phyloP scores from a whole-genome alignment of 2,888 invertebrate species.

The Eretmocerus hayati region DNA sequence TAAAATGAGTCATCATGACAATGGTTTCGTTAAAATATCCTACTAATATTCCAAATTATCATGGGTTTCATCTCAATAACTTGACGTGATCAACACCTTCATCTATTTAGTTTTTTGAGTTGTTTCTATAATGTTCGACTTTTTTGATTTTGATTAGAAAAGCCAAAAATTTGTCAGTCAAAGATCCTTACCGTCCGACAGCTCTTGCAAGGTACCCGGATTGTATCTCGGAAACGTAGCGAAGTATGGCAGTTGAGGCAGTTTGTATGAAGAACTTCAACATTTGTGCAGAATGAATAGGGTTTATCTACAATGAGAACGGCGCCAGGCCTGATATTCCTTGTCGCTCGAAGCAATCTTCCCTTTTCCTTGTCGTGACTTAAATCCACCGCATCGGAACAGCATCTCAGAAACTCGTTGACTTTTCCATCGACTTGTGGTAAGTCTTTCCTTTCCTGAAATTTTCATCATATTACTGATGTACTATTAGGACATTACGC shows the following conservation, averaged over 20 bases:
- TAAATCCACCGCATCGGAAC: slow-evolving; percentile 35
- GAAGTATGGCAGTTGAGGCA: slow-evolving; percentile 39
- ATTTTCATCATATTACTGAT: no score
- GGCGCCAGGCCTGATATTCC: slow-evolving; percentile 43
- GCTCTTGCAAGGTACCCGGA: slow-evolving; percentile 35
- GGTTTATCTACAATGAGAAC: slow-evolving; percentile 39
- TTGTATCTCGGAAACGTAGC: slow-evolving; percentile 26
- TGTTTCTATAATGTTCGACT: no score
- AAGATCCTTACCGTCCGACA: slow-evolving; percentile 37
- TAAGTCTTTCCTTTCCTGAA: no score
- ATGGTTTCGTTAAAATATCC: no score
- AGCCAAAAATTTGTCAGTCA: no score
- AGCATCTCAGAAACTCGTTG: slow-evolving; percentile 29
- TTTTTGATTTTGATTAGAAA: no score
- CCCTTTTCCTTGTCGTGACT: slow-evolving; percentile 35
- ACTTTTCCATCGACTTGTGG: slow-evolving; percentile 28
- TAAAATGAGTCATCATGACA: no score
- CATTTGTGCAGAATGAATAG: slow-evolving; percentile 37
- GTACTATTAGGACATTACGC: no score
- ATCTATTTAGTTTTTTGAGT: no score
- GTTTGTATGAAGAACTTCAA: slow-evolving; percentile 32
- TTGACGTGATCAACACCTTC: no score
- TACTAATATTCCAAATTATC: no score
- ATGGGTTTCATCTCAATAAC: no score
- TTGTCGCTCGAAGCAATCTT: slow-evolving; percentile 44